phyloP scores from a whole-genome alignment of 53 echinoderm and acorn worm genomes.

The Zoroaster sp. region DNA sequence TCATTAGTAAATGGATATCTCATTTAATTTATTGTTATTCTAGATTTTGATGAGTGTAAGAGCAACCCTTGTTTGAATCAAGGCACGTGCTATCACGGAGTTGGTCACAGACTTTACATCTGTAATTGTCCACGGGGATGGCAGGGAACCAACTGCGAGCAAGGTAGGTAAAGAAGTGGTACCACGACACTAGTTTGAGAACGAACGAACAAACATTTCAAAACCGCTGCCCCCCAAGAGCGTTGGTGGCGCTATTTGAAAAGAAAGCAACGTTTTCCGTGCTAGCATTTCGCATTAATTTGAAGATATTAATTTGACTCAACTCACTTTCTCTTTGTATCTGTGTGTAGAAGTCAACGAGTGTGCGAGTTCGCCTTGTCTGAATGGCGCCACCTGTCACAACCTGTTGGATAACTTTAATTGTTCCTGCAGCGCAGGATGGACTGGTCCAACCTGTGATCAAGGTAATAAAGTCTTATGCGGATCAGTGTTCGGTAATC shows the following conservation, averaged over 20 bases:
- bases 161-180: slow-evolving; percentile 39
- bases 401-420: slow-evolving; percentile 12
- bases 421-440: slow-evolving; percentile 32
- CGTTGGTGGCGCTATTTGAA: background rate
- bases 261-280: background rate
- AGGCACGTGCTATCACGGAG: slow-evolving; percentile 89
- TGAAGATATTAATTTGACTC: background rate
- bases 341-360: slow-evolving; percentile 26
- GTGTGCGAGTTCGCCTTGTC: slow-evolving; percentile 62
- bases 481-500: too few species aligned
- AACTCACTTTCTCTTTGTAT: background rate
- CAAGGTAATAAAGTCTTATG: background rate
- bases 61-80: slow-evolving; percentile 89
- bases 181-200: too few species aligned
- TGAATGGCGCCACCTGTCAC: slow-evolving; percentile 42
- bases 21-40: background rate
- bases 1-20: too few species aligned
- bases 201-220: too few species aligned
- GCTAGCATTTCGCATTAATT: background rate
- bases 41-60: slow-evolving; percentile 93
- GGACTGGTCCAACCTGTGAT: slow-evolving; percentile 18
- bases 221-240: too few species aligned
- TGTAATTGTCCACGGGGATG: slow-evolving; percentile 82
- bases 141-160: slow-evolving; percentile 77
- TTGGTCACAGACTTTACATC: slow-evolving; percentile 77